These are phyloP conservation scores for Dolichoris vasculosae DNA, from an alignment of 1,140 invertebrate species.

Conservation along the genomic window DNA sequence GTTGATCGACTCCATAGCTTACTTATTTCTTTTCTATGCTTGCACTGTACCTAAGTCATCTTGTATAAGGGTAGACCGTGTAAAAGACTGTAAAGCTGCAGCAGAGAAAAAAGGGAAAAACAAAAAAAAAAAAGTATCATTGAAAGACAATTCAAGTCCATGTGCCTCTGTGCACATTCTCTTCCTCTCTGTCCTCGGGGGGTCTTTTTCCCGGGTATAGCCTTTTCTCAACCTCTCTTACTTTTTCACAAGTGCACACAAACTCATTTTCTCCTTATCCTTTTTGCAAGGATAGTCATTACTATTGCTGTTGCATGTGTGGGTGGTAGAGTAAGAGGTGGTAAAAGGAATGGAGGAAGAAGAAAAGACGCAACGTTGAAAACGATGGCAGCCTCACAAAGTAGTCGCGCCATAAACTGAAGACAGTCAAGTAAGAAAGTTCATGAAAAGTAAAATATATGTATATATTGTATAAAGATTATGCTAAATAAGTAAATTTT, in stretches of 20 bases:
- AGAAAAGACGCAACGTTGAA: not conserved
- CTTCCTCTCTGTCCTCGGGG: conserved; percentile 26
- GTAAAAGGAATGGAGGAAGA: not conserved
- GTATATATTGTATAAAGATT: not conserved
- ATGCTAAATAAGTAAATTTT: not conserved
- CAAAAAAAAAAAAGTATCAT: not conserved
- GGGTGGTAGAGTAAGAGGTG: not conserved
- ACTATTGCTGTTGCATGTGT: conserved; percentile 9
- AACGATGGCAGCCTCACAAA: conserved; percentile 6
- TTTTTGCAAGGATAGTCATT: not conserved
- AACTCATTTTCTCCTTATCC: no score
- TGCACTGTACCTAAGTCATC: not conserved
- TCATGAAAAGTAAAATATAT: not conserved
- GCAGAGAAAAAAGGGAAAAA: not conserved
- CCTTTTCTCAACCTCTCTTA: not conserved
- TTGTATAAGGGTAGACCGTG: not conserved
- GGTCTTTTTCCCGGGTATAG: conserved; percentile 29
- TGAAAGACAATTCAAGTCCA: conserved; percentile 14
- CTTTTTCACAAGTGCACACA: no score
- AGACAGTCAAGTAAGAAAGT: conserved; percentile 34
- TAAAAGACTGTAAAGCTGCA: not conserved
- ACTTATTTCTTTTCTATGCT: not conserved
- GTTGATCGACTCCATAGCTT: not conserved
- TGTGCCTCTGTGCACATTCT: conserved; percentile 1
- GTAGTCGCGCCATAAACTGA: conserved; percentile 4